Evolutionary conservation across 2,888 invertebrate species (phyloP).

Genomic region (Uropetala carovei): DNA sequence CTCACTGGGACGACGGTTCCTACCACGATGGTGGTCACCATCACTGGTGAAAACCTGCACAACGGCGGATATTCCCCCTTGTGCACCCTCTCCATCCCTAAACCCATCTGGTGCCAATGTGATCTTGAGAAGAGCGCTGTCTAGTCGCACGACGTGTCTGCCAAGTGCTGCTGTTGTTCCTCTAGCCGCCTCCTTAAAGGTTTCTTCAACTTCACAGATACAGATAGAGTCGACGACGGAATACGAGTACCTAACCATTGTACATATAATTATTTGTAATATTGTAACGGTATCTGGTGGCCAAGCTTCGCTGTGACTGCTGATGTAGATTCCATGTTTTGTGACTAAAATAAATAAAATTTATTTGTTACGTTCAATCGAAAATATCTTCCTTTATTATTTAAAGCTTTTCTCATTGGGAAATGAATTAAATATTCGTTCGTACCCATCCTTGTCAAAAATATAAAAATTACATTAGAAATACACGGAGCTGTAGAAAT

Average conservation of each 20-base stretch:
- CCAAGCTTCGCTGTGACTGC: constrained; percentile 40
- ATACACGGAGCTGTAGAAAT: no score
- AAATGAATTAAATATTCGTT: no score
- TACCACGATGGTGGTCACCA: constrained; percentile 10
- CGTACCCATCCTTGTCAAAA: no score
- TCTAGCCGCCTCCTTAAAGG: neutral
- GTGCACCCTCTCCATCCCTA: neutral
- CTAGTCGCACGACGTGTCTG: neutral
- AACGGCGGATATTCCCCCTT: no score
- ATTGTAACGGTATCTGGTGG: neutral
- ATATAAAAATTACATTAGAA: no score
- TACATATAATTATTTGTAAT: neutral
- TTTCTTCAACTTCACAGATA: neutral
- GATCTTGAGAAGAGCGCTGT: neutral
- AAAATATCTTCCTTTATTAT: neutral
- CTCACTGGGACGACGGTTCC: neutral
- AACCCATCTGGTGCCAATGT: neutral
- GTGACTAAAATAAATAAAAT: no score
- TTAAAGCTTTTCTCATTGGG: neutral
- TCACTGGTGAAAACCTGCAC: constrained; percentile 1
- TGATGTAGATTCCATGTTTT: neutral
- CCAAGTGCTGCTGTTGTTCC: neutral
- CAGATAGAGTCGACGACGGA: neutral
- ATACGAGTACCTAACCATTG: neutral
- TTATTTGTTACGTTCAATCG: no score